Base-by-base conservation (phyloP, 2,797 vertebrate species). In the Bradypodion pumilum region DNA sequence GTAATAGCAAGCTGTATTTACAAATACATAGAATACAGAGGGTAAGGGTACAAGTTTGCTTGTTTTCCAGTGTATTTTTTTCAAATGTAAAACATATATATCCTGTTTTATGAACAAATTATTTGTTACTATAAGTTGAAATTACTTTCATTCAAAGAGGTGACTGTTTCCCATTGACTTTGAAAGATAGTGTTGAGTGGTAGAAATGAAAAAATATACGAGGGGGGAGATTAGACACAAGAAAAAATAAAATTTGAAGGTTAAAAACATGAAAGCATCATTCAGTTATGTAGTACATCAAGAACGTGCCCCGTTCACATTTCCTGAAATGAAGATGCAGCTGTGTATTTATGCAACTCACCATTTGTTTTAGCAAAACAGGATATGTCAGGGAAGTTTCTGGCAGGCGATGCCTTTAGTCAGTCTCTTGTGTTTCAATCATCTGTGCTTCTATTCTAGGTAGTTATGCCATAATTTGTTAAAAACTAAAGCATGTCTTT, bases 21-120 rank as follows among this genome's bases (percentile, higher is more conserved):
- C 95, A 99, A 99, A 93, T 99, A 99, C 94, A 99, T 99, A 7
- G 98, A 99, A 90, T 99, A 98, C 94, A 95, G 97, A 89, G 98
- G 98, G 98, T 99, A 94, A 97, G 97, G 88, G 79, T 76, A 84
- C 74, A 78, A 89, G 80, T 87, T 88, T 90, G 85, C 92, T 89
- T 80, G 90, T 83, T 62, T 86, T 87, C 40, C 90, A 83, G 56
- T 92, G 77, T 85, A 40, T 89, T 86, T 74, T n/a, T 29, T 29
- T 92, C 80, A 68, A 3, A 69, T 69, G 29, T 46, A 32, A 63
- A 72, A 44, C 82, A 87, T 29, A 87, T n/a, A 10, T 87, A 84
- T 79, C 88, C 7, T 88, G n/a, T 56, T 19, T 56, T 46, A 60
- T 35, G n/a, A 37, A 49, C 23, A 27, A 82, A 5, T 9, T 3